phyloP scores from a whole-genome alignment of 2,113 vertebrate species.

The Talpa occidentalis region DNA sequence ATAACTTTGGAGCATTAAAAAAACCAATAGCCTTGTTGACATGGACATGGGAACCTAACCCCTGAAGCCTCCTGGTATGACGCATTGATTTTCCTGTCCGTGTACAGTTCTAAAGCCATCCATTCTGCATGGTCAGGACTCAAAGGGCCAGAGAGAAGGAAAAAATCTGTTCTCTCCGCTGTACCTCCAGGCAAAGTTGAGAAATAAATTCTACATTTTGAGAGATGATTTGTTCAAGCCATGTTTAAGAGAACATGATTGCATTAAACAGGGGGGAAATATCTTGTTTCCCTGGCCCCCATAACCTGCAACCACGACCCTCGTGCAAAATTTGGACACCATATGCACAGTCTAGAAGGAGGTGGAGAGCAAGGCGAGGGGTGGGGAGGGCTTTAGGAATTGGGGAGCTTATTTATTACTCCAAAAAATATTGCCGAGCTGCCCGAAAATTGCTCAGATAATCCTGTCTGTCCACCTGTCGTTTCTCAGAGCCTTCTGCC shows the following conservation, averaged over 20 bases:
- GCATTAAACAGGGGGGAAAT: constrained; percentile 78
- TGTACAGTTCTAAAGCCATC: constrained; percentile 95
- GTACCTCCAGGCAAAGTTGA: constrained; percentile 93
- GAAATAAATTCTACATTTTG: constrained; percentile 91
- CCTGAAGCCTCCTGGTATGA: constrained; percentile 99
- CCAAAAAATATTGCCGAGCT: constrained; percentile 79
- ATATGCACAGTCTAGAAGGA: constrained; percentile 37
- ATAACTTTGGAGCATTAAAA: constrained; percentile 99
- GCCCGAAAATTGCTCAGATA: constrained; percentile 82
- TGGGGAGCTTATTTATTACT: constrained; percentile 78
- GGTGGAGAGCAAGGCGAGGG: background rate
- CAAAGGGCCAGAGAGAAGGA: constrained; percentile 87
- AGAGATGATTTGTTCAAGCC: constrained; percentile 91
- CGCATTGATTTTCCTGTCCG: constrained; percentile 99
- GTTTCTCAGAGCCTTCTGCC: constrained; percentile 76
- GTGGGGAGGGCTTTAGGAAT: constrained; percentile 63
- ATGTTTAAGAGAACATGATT: constrained; percentile 88
- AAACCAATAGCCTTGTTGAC: constrained; percentile 99
- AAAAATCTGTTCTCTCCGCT: constrained; percentile 91
- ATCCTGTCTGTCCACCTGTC: constrained; percentile 82
- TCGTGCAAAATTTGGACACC: constrained; percentile 74
- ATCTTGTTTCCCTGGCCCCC: constrained; percentile 84
- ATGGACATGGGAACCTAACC: constrained; percentile 99
- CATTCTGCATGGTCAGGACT: constrained; percentile 97
- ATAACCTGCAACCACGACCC: constrained; percentile 82